Conservation (phyloP, 2,113 vertebrate species). For the Ahaetulla prasina region DNA sequence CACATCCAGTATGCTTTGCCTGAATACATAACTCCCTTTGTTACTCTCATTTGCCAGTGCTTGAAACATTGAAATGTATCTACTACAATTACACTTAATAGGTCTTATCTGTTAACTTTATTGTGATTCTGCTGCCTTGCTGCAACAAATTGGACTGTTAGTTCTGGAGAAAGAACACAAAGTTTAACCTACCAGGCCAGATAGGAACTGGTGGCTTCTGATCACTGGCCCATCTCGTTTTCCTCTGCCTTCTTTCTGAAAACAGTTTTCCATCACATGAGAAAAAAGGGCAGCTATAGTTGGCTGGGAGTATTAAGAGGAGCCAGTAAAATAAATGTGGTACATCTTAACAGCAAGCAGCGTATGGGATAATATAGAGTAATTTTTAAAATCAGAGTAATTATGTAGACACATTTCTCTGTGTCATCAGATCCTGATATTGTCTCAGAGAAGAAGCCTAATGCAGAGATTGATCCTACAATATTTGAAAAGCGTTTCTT, state of each 20-base stretch:
- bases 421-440: conserved; percentile 74
- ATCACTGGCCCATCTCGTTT: not conserved
- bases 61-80: not conserved
- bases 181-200: not conserved
- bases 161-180: not conserved
- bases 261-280: not conserved
- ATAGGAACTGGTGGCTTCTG: not conserved
- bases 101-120: not conserved
- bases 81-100: not conserved
- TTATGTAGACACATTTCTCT: not conserved
- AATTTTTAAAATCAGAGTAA: not conserved
- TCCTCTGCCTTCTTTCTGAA: not conserved
- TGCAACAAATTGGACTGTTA: not conserved
- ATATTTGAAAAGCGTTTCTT: conserved; percentile 93
- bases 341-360: not conserved
- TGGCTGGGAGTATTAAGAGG: not conserved
- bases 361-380: not conserved
- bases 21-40: not conserved
- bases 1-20: not conserved
- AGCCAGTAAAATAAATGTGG: not conserved
- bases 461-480: conserved; percentile 84
- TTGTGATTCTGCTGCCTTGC: not conserved
- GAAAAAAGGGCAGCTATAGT: not conserved
- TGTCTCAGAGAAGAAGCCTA: conserved; percentile 73
- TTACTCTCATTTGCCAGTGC: not conserved